These are phyloP conservation scores for Rhinoptilus africanus DNA, from an alignment of 2,113 vertebrate species.

Conservation along the genomic window DNA sequence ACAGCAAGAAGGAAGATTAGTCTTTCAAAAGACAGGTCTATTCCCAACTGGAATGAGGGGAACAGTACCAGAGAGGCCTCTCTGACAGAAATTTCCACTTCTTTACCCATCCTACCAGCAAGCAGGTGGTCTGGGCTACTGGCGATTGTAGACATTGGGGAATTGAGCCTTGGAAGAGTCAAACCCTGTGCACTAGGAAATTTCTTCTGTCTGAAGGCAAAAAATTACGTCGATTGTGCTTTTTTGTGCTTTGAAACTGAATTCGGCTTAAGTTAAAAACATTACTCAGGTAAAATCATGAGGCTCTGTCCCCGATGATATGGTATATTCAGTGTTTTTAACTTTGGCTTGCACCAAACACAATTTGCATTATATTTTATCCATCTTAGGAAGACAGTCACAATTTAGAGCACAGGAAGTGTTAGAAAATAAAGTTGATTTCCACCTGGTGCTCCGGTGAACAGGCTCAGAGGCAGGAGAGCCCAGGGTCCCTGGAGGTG, in stretches of 20 bases:
- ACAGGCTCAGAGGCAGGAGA: rapidly evolving
- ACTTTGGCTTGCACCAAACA: neutral
- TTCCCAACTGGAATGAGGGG: neutral
- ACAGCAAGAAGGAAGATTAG: neutral
- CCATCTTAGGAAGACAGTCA: neutral
- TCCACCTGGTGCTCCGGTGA: neutral
- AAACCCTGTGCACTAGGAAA: neutral
- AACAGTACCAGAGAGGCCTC: neutral
- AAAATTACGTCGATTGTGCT: neutral
- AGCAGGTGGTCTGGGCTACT: neutral
- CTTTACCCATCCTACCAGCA: neutral
- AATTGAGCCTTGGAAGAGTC: neutral
- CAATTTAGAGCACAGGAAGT: neutral
- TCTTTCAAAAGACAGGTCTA: neutral
- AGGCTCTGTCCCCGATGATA: neutral
- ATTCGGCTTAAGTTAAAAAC: neutral
- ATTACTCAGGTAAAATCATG: neutral
- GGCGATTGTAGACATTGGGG: neutral
- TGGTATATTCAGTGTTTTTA: neutral
- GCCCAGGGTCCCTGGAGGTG: neutral
- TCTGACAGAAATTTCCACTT: neutral
- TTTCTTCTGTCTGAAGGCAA: neutral
- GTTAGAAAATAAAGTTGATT: neutral
- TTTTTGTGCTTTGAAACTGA: neutral
- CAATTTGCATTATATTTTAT: neutral